These are phyloP conservation scores for Podabrus alpinus DNA, from an alignment of 2,888 invertebrate genomes.

Conservation along the genomic window DNA sequence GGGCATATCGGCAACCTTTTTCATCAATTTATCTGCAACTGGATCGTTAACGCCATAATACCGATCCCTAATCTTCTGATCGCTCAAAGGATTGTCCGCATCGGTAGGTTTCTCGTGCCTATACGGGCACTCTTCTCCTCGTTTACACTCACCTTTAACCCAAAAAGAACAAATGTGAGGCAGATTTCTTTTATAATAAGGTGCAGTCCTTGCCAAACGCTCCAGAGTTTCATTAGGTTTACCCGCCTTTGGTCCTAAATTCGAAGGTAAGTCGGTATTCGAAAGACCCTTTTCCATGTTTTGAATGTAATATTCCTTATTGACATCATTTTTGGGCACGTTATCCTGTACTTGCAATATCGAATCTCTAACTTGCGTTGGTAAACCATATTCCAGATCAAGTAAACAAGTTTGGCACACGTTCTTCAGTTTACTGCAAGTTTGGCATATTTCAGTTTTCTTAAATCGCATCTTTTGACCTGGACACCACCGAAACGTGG, in stretches of 20 bases:
- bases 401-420: slow-evolving; percentile 95
- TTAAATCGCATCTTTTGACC: slow-evolving; percentile 95
- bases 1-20: slow-evolving; percentile 90
- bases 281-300: slow-evolving; percentile 72
- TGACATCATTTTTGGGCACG: slow-evolving; percentile 90
- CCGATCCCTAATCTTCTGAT: slow-evolving; percentile 93
- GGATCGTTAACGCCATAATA: slow-evolving; percentile 96
- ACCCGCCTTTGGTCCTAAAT: slow-evolving; percentile 72
- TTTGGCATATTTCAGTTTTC: slow-evolving; percentile 95
- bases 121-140: slow-evolving; percentile 96
- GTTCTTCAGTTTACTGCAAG: slow-evolving; percentile 92
- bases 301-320: slow-evolving; percentile 92
- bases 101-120: slow-evolving; percentile 95
- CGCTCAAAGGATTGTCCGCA: slow-evolving; percentile 94
- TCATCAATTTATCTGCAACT: slow-evolving; percentile 91
- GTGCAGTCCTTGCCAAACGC: slow-evolving; percentile 88
- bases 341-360: slow-evolving; percentile 90
- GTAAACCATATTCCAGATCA: slow-evolving; percentile 89
- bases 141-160: slow-evolving; percentile 95
- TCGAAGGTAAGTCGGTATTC: slow-evolving; percentile 55
- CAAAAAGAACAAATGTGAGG: slow-evolving; percentile 97
- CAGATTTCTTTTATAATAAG: slow-evolving; percentile 92
- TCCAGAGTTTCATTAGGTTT: slow-evolving; percentile 81
- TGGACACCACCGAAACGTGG: slow-evolving; percentile 95
- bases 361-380: slow-evolving; percentile 82